Percentiles rank a stretch among this genome's conserved stretches.
These are phyloP conservation scores for Ormyrus thymus DNA, from an alignment of 2,888 invertebrate species.

Conservation along the genomic window DNA sequence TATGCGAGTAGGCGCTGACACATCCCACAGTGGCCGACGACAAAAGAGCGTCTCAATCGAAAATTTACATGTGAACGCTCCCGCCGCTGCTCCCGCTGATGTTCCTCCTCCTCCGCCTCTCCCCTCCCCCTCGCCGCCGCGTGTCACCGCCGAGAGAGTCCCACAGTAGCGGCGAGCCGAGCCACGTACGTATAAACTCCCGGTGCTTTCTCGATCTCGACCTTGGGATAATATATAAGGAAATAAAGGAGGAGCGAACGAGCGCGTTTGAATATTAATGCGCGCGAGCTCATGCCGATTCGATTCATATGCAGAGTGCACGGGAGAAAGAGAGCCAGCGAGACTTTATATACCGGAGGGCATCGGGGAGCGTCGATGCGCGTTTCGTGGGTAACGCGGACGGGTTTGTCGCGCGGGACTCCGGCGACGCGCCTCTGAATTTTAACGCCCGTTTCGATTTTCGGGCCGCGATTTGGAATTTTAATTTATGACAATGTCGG, in stretches of 20 bases:
- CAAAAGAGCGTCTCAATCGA: conserved; percentile 53
- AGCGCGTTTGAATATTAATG: conserved; percentile 53
- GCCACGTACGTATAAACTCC: not conserved
- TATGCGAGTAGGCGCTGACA: conserved; percentile 52
- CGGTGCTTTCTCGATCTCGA: conserved; percentile 24
- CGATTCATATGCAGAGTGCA: conserved; percentile 36
- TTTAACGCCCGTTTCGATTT: conserved; percentile 11
- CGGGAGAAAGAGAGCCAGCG: not conserved
- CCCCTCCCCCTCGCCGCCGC: conserved; percentile 8
- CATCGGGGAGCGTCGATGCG: not conserved
- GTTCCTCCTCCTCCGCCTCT: conserved; percentile 20
- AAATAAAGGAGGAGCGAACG: conserved; percentile 45
- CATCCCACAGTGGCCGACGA: conserved; percentile 47
- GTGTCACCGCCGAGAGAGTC: conserved; percentile 27
- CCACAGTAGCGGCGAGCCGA: conserved; percentile 36
- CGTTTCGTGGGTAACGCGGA: conserved; percentile 12
- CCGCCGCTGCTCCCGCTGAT: conserved; percentile 14
- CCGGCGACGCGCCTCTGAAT: not conserved
- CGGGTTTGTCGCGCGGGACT: conserved; percentile 1
- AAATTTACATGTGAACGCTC: conserved; percentile 53
- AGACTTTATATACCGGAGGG: conserved; percentile 15
- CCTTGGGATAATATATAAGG: conserved; percentile 43
- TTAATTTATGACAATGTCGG: too few relatives aligned
- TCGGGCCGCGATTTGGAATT: not conserved
- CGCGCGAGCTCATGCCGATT: not conserved